Conservation (phyloP, 2,113 vertebrate genomes). For the Mungos mungo region DNA sequence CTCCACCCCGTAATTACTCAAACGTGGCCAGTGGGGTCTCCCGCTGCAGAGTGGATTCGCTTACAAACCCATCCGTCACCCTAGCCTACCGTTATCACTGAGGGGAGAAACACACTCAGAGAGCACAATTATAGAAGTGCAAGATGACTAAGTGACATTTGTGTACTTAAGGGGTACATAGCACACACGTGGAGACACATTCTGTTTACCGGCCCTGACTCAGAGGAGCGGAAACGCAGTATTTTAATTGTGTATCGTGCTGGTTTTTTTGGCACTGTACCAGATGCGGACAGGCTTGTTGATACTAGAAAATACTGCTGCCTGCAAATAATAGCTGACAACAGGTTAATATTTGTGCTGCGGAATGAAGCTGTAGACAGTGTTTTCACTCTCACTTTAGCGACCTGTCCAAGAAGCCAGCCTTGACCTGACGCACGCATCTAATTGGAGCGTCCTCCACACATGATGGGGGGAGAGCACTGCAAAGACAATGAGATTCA, state of each 20-base stretch:
- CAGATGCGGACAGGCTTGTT: constrained; percentile 69
- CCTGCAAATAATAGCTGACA: constrained; percentile 74
- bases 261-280: constrained; percentile 68
- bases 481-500: constrained; percentile 57
- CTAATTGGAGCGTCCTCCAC: constrained; percentile 34
- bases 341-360: constrained; percentile 78
- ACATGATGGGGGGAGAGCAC: neutral
- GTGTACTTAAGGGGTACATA: neutral
- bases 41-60: neutral
- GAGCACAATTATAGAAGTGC: constrained; percentile 78
- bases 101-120: constrained; percentile 58
- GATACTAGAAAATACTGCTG: constrained; percentile 70
- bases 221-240: constrained; percentile 58
- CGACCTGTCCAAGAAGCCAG: constrained; percentile 70
- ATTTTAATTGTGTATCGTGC: constrained; percentile 52
- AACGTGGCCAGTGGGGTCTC: neutral
- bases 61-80: constrained; percentile 30
- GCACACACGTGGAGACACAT: constrained; percentile 6
- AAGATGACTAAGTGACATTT: constrained; percentile 78
- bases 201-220: constrained; percentile 68
- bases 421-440: constrained; percentile 29
- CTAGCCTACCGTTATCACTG: constrained; percentile 53
- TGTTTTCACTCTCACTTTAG: constrained; percentile 82
- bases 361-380: constrained; percentile 71
- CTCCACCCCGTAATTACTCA: constrained; percentile 26